Conservation (phyloP, 2,113 vertebrate species). For the Atractosteus spatula region DNA sequence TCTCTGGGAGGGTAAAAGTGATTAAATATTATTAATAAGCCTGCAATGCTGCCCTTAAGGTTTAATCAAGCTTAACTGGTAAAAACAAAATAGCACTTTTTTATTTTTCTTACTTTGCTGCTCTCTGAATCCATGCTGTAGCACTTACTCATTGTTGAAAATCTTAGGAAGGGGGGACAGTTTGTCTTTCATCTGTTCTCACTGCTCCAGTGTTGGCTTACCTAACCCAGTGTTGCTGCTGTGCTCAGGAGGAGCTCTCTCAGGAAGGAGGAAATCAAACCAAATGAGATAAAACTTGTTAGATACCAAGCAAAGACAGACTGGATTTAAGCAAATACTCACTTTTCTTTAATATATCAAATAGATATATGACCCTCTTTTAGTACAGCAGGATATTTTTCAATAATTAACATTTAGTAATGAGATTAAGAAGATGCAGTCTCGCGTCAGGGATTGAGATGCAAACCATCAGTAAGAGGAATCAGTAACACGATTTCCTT, state of each 20-base stretch:
- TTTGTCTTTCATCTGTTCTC: too few species aligned
- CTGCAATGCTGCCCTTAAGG: slow-evolving; percentile 61
- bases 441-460: slow-evolving; percentile 12
- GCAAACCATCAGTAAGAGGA: slow-evolving; percentile 10
- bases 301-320: too few species aligned
- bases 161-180: too few species aligned
- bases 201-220: too few species aligned
- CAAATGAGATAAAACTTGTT: too few species aligned
- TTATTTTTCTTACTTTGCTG: slow-evolving; percentile 28
- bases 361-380: slow-evolving; percentile 40
- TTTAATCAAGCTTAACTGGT: slow-evolving; percentile 67
- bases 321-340: too few species aligned
- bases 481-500: slow-evolving; percentile 26
- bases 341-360: slow-evolving; percentile 8
- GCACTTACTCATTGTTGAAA: too few species aligned
- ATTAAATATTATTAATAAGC: slow-evolving; percentile 71
- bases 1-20: slow-evolving; percentile 69
- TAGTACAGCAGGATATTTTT: slow-evolving; percentile 8
- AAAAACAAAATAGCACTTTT: slow-evolving; percentile 65
- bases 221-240: too few species aligned
- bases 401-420: neutral
- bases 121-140: too few species aligned
- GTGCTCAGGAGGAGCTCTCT: too few species aligned
- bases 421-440: slow-evolving; percentile 24
- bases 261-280: too few species aligned